Base-by-base conservation (phyloP, 2,113 vertebrate genomes). In the Maylandia zebra region DNA sequence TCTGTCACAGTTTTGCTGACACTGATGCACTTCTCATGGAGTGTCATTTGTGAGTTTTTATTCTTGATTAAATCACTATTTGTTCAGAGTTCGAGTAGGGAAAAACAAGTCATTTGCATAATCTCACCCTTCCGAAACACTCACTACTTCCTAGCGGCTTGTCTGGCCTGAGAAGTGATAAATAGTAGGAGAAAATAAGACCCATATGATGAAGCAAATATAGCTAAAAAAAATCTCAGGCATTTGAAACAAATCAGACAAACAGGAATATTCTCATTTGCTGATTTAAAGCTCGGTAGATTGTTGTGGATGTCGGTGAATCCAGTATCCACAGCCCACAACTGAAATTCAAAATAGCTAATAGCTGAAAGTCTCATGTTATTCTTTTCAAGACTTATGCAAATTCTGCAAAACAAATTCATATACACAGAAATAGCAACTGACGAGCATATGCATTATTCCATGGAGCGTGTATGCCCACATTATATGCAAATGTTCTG, bases 1-100 rank as follows among this genome's bases (percentile, higher is more conserved):
- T 92, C 91, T 91, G 91, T 85, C 92, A 83, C 79, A 84, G 90
- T 84, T 83, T 71, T 52, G 74, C 87, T 89, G 81, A 94, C 90
- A 89, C 64, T 89, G 61, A 91, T 91, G 85, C 90, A 89, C 89
- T 90, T 92, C 89, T 66, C 86, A 89, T 43, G 64, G 45, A 81
- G 78, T 85, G 86, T 76, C 45, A 85, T 83, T 85, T 88, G 50
- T 59, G 34, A 13, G 4, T 74, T 61, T 48, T 53, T 78, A 38
- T 89, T 50, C 30, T 64, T 53, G 50, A 85, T 79, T 88, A 83
- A 92, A 90, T 81, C 88, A 78, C 82, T 86, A 55, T 91, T 90
- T 94, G 66, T 90, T 90, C 53, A 86, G 81, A 91, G 38, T 61
- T 76, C 12, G 24, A 86, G 19, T 24, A 5, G 34, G 50, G 66